Base-by-base conservation (phyloP, 2,888 invertebrate genomes). In the Embidobia sp. region DNA sequence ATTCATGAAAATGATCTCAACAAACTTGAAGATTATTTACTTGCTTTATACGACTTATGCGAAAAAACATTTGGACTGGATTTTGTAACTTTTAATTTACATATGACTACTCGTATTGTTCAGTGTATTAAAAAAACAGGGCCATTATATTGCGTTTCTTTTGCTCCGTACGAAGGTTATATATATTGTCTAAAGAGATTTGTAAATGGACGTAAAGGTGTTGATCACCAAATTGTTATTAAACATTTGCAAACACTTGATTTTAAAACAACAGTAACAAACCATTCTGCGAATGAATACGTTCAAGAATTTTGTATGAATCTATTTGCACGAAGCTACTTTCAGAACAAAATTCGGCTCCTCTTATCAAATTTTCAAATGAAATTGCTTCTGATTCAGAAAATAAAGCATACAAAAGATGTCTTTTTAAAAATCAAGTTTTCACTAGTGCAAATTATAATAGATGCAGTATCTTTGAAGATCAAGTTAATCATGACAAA, bases 61-160 rank as follows among this genome's bases (percentile, higher is more conserved):
- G 10, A 19, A 31, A 18, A 19, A 35, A 10, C n/a, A 2, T 51
- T 51, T 19, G 51, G 51, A 18, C 13, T 15, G 13, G 31, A 15
- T 2, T 22, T 35, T 51, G 16, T 35, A 6, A 33, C 19, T 7
- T 35, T 22, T 13, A 51, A 51, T 18, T 19, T 51, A 6, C 51
- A 51, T 22, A 29, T 29, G 29, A 5, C 16, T 3, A 19, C 8
- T n/a, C 51, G 35, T 13, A 7, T 16, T 7, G 0, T 13, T 7
- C 15, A 35, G 7, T 51, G n/a, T n/a, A 22, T 51, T 19, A 8
- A 2, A 1, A 10, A 35, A 51, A n/a, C 51, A 7, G 51, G 51
- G 0, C 51, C 51, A 5, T 1, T 15, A 3, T 37, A 15, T 11
- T 15, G 35, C 11, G 15, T 5, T 37, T 33, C 33, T 11, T 5